These are phyloP conservation scores for Machaerirhynchus nigripectus DNA, from an alignment of 2,113 vertebrate species.

Conservation along the genomic window DNA sequence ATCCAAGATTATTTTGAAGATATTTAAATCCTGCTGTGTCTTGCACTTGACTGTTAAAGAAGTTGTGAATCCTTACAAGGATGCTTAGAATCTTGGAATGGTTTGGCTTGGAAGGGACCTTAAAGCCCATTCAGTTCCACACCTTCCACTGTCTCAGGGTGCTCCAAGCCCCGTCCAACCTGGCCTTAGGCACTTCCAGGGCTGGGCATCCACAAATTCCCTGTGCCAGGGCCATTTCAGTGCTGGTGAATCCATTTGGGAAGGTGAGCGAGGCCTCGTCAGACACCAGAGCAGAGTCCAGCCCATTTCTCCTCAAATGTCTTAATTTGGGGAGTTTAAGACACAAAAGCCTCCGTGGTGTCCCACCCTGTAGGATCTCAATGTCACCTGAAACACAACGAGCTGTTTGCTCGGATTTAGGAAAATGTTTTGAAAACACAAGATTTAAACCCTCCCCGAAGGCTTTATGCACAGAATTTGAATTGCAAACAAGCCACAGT, in stretches of 20 bases:
- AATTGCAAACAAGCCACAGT: slow-evolving; percentile 13
- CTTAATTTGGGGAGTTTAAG: neutral
- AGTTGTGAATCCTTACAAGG: neutral
- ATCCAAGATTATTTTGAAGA: neutral
- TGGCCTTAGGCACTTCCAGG: neutral
- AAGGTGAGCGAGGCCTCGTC: neutral
- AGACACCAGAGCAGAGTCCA: neutral
- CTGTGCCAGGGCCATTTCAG: neutral
- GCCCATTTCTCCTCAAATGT: neutral
- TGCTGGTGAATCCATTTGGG: neutral
- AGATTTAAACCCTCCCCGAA: neutral
- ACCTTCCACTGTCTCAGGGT: neutral
- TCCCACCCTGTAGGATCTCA: neutral
- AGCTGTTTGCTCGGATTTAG: neutral
- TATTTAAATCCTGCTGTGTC: neutral
- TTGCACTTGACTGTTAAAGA: neutral
- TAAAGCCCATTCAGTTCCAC: accelerated
- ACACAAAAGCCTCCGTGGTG: neutral
- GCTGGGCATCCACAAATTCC: neutral
- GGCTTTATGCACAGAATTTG: neutral
- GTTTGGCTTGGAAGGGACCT: neutral
- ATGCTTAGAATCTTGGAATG: neutral
- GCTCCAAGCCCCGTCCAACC: accelerated
- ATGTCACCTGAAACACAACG: neutral
- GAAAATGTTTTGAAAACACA: slow-evolving; percentile 23